phyloP scores from a whole-genome alignment of 2,113 vertebrate genomes.

The Clarias batrachus region DNA sequence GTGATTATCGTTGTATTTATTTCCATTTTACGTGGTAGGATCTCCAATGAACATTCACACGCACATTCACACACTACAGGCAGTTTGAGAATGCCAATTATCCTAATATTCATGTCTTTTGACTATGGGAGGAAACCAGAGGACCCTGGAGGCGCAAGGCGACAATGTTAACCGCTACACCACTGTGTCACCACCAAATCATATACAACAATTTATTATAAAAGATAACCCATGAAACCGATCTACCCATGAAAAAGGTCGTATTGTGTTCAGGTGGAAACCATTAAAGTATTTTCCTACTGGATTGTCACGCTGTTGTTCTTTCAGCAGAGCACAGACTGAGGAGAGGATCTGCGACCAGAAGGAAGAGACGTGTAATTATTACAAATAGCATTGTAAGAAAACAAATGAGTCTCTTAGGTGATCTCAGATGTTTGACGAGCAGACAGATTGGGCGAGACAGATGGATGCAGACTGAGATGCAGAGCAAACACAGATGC shows the following conservation, averaged over 20 bases:
- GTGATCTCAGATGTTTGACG: constrained; percentile 1
- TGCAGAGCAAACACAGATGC: background rate
- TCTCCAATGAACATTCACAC: too few species aligned
- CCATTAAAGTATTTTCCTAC: background rate
- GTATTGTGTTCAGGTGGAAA: background rate
- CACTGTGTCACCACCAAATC: too few species aligned
- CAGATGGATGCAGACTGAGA: background rate
- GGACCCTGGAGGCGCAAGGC: too few species aligned
- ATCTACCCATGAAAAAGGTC: background rate
- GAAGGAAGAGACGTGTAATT: background rate
- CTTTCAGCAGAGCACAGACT: background rate
- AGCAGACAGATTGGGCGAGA: background rate
- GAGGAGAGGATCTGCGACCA: background rate
- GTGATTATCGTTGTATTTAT: too few species aligned
- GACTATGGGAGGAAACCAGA: too few species aligned
- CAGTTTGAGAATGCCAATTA: too few species aligned
- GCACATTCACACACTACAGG: too few species aligned
- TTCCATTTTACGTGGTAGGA: too few species aligned
- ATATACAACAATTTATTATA: background rate
- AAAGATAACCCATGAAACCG: background rate
- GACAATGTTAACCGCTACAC: too few species aligned
- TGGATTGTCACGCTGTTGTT: background rate
- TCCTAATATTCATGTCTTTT: too few species aligned
- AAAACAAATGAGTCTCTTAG: background rate
- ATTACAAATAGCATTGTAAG: background rate